Evolutionary conservation across 35 echinoderm and acorn worm genomes (phyloP).

Genomic region (Patiria miniata): DNA sequence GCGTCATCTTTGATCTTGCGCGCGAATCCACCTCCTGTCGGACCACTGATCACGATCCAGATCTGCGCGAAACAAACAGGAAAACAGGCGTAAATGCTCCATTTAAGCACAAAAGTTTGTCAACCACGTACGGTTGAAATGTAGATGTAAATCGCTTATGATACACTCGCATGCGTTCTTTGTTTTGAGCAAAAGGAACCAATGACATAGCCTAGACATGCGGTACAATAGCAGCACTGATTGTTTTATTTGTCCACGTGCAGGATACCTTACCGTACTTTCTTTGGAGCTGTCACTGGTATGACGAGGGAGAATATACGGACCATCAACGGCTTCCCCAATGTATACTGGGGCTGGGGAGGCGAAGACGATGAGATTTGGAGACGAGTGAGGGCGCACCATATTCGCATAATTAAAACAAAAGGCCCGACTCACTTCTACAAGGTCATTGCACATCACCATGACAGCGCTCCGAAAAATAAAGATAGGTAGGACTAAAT

Average conservation of each 20-base stretch:
- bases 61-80: no score
- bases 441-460: conserved; percentile 82
- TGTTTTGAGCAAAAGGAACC: no score
- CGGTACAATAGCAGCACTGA: no score
- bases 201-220: no score
- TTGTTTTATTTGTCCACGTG: not conserved
- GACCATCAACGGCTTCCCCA: conserved; percentile 87
- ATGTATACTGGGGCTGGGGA: conserved; percentile 97
- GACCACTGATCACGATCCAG: no score
- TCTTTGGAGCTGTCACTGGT: conserved; percentile 92
- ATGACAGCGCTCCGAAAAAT: conserved; percentile 63
- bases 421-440: conserved; percentile 67
- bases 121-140: no score
- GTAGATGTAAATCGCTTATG: no score
- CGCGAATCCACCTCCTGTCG: no score
- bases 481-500: conserved; percentile 72
- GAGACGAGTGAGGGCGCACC: conserved; percentile 61
- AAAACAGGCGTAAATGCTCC: no score
- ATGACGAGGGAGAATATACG: conserved; percentile 65
- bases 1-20: no score
- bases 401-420: conserved; percentile 35
- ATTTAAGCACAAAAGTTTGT: no score
- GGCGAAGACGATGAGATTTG: conserved; percentile 94
- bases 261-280: conserved; percentile 69
- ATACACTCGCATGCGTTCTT: no score